Conservation (phyloP, 2,113 vertebrate species). For the Pteruthius melanotis region DNA sequence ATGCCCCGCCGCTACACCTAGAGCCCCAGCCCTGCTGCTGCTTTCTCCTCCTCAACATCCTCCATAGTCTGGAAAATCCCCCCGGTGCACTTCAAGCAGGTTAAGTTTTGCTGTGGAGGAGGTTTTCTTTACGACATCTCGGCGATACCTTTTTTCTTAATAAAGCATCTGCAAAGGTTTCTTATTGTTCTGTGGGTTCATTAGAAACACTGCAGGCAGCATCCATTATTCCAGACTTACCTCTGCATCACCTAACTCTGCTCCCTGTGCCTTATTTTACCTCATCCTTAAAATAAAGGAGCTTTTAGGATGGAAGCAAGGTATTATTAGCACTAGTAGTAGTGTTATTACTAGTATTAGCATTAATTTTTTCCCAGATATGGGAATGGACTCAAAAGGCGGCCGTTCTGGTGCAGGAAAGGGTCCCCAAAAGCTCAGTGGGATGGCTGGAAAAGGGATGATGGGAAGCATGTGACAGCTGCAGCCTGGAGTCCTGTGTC, state of each 20-base stretch:
- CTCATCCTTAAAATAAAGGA: neutral
- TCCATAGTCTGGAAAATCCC: neutral
- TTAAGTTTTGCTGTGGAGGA: neutral
- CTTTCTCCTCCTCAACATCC: neutral
- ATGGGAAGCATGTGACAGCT: neutral
- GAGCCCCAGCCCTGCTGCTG: neutral
- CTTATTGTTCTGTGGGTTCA: neutral
- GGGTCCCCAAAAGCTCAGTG: neutral
- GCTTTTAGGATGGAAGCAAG: neutral
- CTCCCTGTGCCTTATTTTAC: neutral
- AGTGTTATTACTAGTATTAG: neutral
- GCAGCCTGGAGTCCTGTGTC: neutral
- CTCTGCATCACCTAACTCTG: neutral
- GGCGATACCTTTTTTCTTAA: neutral
- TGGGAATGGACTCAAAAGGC: too few species aligned
- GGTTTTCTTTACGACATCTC: neutral
- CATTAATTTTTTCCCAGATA: neutral
- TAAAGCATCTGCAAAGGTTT: neutral
- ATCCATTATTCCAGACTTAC: neutral
- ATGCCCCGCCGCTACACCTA: conserved; percentile 63
- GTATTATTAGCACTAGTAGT: neutral
- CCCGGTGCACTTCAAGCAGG: rapidly evolving
- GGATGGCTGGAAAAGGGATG: neutral
- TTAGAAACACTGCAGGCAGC: neutral
- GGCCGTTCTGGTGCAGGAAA: neutral